These are phyloP conservation scores for Drosophila basisetae DNA, from an alignment of 2,888 invertebrate species.

Conservation along the genomic window DNA sequence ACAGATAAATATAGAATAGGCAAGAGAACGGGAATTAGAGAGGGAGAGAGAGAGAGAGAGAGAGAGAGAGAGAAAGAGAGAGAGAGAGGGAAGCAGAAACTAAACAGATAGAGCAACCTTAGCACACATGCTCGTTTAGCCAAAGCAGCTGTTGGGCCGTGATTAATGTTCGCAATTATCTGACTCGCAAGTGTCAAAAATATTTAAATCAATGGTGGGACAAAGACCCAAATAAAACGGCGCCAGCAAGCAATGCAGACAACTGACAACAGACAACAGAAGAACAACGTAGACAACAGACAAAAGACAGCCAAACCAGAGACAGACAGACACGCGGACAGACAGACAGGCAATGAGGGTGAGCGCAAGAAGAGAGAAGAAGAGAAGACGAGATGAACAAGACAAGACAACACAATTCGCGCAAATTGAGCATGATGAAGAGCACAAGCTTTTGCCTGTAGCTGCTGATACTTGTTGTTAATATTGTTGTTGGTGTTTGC, in stretches of 20 bases:
- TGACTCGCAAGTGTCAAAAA: conserved; percentile 75
- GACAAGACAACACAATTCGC: conserved; percentile 76
- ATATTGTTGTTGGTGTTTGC: conserved; percentile 23
- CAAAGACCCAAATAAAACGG: conserved; percentile 28
- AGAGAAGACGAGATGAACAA: conserved; percentile 47
- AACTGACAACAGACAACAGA: conserved; percentile 51
- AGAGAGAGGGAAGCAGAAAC: background rate
- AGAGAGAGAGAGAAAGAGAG: background rate
- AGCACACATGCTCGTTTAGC: conserved; percentile 23
- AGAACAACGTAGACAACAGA: conserved; percentile 32
- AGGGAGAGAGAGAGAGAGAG: too few species aligned
- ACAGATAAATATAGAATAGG: conserved; percentile 1
- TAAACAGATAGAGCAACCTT: background rate
- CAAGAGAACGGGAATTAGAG: background rate
- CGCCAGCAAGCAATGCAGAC: conserved; percentile 40
- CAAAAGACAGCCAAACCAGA: conserved; percentile 33
- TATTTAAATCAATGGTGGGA: conserved; percentile 78
- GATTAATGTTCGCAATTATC: conserved; percentile 81
- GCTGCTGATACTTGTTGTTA: conserved; percentile 20
- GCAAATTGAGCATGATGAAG: conserved; percentile 81
- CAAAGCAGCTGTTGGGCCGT: conserved; percentile 62
- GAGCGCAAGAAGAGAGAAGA: background rate
- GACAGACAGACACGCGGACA: conserved; percentile 40
- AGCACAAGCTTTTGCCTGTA: conserved; percentile 51
- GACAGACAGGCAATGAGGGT: conserved; percentile 17